phyloP scores from a whole-genome alignment of 2,797 vertebrate species.

The Molossus molossus region DNA sequence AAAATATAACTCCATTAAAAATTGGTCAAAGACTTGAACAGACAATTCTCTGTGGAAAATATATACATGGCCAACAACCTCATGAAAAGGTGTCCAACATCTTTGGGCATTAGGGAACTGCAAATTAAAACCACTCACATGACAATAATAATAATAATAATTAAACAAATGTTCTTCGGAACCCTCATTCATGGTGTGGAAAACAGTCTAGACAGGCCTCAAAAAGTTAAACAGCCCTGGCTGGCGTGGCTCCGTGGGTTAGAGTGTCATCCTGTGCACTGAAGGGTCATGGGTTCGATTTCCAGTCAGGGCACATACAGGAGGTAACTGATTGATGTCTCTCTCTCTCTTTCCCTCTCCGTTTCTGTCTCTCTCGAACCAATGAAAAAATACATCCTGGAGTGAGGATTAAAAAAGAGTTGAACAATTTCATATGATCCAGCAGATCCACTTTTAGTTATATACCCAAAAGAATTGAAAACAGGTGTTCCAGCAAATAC shows the following conservation, averaged over 20 bases:
- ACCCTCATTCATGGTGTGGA: background rate
- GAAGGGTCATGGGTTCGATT: background rate
- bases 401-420: background rate
- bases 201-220: background rate
- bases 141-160: background rate
- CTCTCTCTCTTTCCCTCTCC: background rate
- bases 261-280: background rate
- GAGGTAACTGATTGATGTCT: background rate
- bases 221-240: background rate
- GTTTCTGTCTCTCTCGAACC: background rate
- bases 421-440: too few species aligned
- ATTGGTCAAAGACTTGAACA: background rate
- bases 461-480: background rate
- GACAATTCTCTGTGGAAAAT: background rate
- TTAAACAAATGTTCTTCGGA: background rate
- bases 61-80: background rate
- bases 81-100: background rate
- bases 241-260: background rate
- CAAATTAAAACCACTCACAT: background rate
- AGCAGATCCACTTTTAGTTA: too few species aligned
- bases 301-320: background rate
- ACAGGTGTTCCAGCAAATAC: background rate
- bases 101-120: background rate
- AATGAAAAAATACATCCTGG: too few species aligned
- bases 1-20: background rate